Evolutionary conservation across 1,140 invertebrate species (phyloP).

Genomic region (Archegozetes longisetosus): DNA sequence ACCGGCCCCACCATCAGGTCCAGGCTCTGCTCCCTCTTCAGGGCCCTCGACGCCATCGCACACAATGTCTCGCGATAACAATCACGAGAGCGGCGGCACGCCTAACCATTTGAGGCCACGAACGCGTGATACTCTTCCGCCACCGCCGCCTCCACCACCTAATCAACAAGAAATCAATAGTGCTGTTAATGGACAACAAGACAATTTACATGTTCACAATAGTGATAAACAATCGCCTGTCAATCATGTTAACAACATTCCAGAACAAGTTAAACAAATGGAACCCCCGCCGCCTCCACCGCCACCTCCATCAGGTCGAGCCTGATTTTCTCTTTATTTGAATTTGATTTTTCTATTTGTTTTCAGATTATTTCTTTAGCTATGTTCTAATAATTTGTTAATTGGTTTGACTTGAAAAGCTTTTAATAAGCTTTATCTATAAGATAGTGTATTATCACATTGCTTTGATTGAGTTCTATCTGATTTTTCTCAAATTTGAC

Average conservation of each 20-base stretch:
- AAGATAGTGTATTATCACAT: too few relatives aligned
- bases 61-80: too few relatives aligned
- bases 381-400: too few relatives aligned
- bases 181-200: not conserved
- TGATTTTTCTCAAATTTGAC: too few relatives aligned
- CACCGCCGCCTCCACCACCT: slow-evolving; percentile 15
- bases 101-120: slow-evolving; percentile 21
- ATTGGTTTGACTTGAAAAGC: too few relatives aligned
- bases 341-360: too few relatives aligned
- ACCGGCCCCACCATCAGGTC: slow-evolving; percentile 51
- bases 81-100: too few relatives aligned
- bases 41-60: not conserved
- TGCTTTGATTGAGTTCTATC: too few relatives aligned
- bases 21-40: slow-evolving; percentile 19
- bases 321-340: too few relatives aligned
- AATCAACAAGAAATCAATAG: not conserved
- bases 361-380: too few relatives aligned
- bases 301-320: slow-evolving; percentile 21
- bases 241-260: not conserved
- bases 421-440: too few relatives aligned
- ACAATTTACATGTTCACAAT: not conserved
- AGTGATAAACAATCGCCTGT: not conserved
- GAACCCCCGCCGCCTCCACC: slow-evolving; percentile 14
- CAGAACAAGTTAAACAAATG: slow-evolving; percentile 3
- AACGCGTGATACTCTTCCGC: slow-evolving; percentile 22